Percentiles rank a stretch among this genome's conserved stretches.
Evolutionary conservation across 2,888 invertebrate species (phyloP).

Genomic region (Apamea epomidion): DNA sequence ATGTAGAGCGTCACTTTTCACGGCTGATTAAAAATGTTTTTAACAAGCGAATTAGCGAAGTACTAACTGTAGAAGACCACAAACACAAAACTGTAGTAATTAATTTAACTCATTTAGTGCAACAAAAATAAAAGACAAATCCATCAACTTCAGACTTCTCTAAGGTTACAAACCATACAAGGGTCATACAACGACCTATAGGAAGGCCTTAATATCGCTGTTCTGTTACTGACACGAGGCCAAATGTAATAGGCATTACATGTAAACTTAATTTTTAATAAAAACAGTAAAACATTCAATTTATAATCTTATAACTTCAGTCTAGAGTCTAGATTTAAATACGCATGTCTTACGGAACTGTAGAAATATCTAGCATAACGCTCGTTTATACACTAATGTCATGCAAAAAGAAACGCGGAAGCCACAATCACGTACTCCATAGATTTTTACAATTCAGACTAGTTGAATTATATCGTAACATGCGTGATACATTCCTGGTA

Average conservation of each 20-base stretch:
- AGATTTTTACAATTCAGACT: slow-evolving; percentile 56
- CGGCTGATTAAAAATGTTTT: not conserved
- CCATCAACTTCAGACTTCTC: slow-evolving; percentile 36
- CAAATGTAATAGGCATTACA: slow-evolving; percentile 35
- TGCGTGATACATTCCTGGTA: slow-evolving; percentile 53
- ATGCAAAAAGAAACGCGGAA: slow-evolving; percentile 72
- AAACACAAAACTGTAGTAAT: not conserved
- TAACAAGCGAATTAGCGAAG: not conserved
- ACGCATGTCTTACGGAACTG: slow-evolving; percentile 32
- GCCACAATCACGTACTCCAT: slow-evolving; percentile 47
- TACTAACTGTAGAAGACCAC: not conserved
- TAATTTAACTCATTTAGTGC: not conserved
- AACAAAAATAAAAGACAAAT: slow-evolving; percentile 32
- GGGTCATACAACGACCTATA: slow-evolving; percentile 48
- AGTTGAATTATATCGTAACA: slow-evolving; percentile 55
- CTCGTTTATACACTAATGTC: slow-evolving; percentile 61
- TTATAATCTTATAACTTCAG: slow-evolving; percentile 5
- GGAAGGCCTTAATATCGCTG: slow-evolving; percentile 59
- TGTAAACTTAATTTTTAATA: slow-evolving; percentile 5
- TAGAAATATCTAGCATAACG: slow-evolving; percentile 37
- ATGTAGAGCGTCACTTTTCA: not conserved
- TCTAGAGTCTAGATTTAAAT: slow-evolving; percentile 36
- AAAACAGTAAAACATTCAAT: not conserved
- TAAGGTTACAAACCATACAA: slow-evolving; percentile 37
- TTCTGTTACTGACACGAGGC: slow-evolving; percentile 57